Conservation (phyloP, 1,140 invertebrate genomes). For the Listronotus oregonensis region DNA sequence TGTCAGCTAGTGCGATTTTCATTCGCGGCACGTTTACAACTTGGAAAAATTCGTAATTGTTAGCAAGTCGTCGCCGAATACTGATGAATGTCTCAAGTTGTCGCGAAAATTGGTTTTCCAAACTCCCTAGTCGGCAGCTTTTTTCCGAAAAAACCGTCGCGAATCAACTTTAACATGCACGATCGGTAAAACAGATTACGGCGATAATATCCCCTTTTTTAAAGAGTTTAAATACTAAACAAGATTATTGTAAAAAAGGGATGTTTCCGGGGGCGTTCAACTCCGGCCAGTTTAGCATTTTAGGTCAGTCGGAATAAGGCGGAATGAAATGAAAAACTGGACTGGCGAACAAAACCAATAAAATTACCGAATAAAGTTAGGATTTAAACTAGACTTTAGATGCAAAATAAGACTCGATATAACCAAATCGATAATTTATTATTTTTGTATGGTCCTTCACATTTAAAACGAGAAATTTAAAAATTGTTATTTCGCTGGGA, state of each 20-base stretch:
- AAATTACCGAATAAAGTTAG: no score
- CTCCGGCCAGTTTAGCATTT: not conserved
- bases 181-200: constrained; percentile 4
- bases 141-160: not conserved
- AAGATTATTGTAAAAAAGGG: constrained; percentile 13
- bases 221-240: constrained; percentile 23
- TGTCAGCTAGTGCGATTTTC: constrained; percentile 7
- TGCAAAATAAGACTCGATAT: no score
- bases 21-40: constrained; percentile 19
- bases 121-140: constrained; percentile 1
- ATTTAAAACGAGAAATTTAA: no score
- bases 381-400: no score
- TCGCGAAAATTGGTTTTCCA: constrained; percentile 20
- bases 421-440: no score
- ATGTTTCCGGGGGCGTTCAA: constrained; percentile 15
- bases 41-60: constrained; percentile 36
- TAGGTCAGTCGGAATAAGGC: no score
- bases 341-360: no score
- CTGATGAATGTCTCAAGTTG: constrained; percentile 1
- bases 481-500: no score
- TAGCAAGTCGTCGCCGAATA: constrained; percentile 10
- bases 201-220: constrained; percentile 4
- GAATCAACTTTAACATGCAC: constrained; percentile 14
- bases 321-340: no score
- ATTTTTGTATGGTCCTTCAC: no score